Evolutionary conservation across 2,113 vertebrate genomes (phyloP).

Genomic region (Brachionichthys hirsutus): DNA sequence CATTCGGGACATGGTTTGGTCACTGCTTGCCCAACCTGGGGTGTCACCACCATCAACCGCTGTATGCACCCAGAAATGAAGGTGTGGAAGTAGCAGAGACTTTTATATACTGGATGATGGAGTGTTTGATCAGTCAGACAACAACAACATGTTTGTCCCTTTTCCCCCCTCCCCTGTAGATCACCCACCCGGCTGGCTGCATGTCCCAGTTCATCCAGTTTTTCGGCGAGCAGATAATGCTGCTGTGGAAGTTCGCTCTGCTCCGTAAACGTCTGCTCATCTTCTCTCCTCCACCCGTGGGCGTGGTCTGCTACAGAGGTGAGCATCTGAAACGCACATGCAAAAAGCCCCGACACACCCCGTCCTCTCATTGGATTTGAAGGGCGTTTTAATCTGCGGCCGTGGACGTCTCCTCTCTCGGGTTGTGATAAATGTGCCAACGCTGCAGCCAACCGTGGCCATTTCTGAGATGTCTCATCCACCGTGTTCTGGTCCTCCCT

Average conservation of each 20-base stretch:
- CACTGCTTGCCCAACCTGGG: conserved; percentile 82
- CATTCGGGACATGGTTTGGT: conserved; percentile 78
- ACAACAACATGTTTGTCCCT: neutral
- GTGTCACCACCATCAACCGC: conserved; percentile 86
- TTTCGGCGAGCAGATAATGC: conserved; percentile 96
- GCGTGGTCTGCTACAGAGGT: conserved; percentile 98
- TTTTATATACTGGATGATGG: neutral
- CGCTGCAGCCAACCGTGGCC: no score
- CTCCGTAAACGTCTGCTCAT: conserved; percentile 95
- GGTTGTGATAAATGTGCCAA: neutral
- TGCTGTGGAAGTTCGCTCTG: conserved; percentile 96
- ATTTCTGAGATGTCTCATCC: neutral
- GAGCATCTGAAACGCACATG: conserved; percentile 29
- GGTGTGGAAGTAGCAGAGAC: conserved; percentile 69
- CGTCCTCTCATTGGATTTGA: no score
- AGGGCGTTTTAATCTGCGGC: neutral
- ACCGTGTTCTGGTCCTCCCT: conserved; percentile 3
- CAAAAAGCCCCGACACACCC: neutral
- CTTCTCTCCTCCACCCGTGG: conserved; percentile 95
- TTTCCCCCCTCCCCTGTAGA: conserved; percentile 73
- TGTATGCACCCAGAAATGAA: conserved; percentile 99
- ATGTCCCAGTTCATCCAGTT: conserved; percentile 99
- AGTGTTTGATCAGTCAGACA: neutral
- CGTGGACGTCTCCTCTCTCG: neutral
- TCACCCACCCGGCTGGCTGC: conserved; percentile 98